Percentiles rank a stretch among this genome's conserved stretches.
These are phyloP conservation scores for Balaeniceps rex DNA, from an alignment of 2,113 vertebrate species.

Conservation along the genomic window DNA sequence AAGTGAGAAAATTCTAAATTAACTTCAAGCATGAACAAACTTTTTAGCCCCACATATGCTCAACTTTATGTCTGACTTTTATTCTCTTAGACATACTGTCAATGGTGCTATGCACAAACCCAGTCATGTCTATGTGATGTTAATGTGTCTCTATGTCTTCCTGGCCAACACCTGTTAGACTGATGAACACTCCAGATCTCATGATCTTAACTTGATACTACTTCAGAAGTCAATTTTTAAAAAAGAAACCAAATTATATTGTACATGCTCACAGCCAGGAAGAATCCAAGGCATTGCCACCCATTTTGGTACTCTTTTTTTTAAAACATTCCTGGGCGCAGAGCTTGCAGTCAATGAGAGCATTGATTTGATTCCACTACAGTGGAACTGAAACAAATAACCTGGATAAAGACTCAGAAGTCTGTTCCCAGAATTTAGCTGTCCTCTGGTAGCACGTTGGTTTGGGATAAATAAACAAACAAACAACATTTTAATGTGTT, in stretches of 20 bases:
- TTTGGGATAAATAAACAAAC: background rate
- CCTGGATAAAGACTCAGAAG: background rate
- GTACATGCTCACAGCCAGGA: background rate
- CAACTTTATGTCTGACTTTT: background rate
- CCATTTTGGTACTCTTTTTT: background rate
- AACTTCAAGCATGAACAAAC: background rate
- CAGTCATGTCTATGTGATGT: rapidly evolving
- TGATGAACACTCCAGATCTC: background rate
- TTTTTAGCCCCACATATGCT: background rate
- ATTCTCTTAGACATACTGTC: background rate
- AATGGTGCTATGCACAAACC: background rate
- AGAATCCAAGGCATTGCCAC: background rate
- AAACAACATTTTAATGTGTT: background rate
- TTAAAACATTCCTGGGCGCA: background rate
- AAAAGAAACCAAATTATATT: background rate
- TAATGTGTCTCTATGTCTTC: background rate
- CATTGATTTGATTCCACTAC: background rate
- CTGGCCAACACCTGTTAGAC: background rate
- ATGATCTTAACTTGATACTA: background rate
- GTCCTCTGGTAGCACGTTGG: background rate
- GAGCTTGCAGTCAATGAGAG: background rate
- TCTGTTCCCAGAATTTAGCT: background rate
- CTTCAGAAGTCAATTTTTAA: background rate
- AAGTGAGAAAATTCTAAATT: background rate
- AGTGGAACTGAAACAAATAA: background rate